Conservation (phyloP, 2,888 invertebrate genomes). For the Leptinotarsa juncta region DNA sequence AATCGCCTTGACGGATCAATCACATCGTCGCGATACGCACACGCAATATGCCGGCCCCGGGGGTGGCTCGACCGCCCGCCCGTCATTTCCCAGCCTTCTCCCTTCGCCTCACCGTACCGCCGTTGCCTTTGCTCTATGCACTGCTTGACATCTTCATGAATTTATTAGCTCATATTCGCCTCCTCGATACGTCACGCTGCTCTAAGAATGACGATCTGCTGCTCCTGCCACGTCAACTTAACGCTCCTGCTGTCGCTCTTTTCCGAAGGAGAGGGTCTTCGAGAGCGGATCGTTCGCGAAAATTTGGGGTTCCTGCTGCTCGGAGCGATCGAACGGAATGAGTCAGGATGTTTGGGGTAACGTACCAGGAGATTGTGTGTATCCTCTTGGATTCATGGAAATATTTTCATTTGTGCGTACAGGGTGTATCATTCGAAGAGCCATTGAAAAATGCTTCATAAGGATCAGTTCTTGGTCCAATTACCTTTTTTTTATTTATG, state of each 20-base stretch:
- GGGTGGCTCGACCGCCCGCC: slow-evolving; percentile 4
- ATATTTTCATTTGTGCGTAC: no score
- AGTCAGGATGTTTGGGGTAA: neutral
- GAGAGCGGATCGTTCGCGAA: neutral
- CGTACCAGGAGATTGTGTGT: no score
- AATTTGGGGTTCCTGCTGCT: slow-evolving; percentile 5
- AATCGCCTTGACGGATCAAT: slow-evolving; percentile 38
- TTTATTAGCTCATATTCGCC: slow-evolving; percentile 45
- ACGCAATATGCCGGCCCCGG: slow-evolving; percentile 38
- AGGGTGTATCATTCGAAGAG: no score
- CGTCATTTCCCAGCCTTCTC: slow-evolving; percentile 23
- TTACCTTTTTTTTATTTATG: no score
- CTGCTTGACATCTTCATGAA: slow-evolving; percentile 44
- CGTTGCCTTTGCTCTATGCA: slow-evolving; percentile 28
- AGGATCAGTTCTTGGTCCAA: no score
- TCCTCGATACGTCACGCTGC: slow-evolving; percentile 40
- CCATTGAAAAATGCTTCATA: no score
- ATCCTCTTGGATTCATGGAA: no score
- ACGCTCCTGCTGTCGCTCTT: slow-evolving; percentile 17
- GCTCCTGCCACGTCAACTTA: slow-evolving; percentile 31
- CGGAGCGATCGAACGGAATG: neutral
- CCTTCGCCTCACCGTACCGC: slow-evolving; percentile 19
- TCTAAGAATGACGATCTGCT: slow-evolving; percentile 17
- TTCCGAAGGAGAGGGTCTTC: slow-evolving; percentile 1
- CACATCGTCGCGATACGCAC: slow-evolving; percentile 35